These are phyloP conservation scores for Jacana jacana DNA, from an alignment of 2,113 vertebrate species.

Conservation along the genomic window DNA sequence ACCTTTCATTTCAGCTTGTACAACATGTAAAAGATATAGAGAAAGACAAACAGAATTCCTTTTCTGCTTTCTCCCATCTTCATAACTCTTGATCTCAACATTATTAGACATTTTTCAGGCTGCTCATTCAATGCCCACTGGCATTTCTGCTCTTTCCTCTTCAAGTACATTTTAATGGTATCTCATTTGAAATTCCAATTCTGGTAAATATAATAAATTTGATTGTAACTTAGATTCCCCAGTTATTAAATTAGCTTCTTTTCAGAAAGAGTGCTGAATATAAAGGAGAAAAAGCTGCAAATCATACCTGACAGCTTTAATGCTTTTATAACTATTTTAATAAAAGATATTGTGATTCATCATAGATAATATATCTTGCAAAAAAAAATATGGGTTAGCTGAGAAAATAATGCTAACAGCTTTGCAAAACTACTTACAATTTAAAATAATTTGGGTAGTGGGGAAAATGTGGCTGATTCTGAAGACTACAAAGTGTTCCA, in stretches of 20 bases:
- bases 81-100: not conserved
- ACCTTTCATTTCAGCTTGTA: not conserved
- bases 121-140: not conserved
- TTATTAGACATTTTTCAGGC: conserved; percentile 3
- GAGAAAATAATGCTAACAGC: conserved; percentile 18
- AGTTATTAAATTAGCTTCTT: conserved; percentile 18
- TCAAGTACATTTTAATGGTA: not conserved
- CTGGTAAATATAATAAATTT: conserved; percentile 30
- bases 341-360: conserved; percentile 39
- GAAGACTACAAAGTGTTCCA: not conserved
- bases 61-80: not conserved
- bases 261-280: conserved; percentile 1
- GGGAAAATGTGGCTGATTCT: not conserved
- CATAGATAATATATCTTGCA: not conserved
- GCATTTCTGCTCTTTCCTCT: not conserved
- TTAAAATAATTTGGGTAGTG: not conserved
- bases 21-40: not conserved
- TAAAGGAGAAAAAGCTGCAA: conserved; percentile 5
- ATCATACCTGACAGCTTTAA: conserved; percentile 44
- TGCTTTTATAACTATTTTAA: conserved; percentile 18
- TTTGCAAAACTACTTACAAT: conserved; percentile 24
- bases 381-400: not conserved
- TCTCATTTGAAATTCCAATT: conserved; percentile 13
- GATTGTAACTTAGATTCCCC: not conserved
- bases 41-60: not conserved